Evolutionary conservation across 2,888 invertebrate species (phyloP).

Genomic region (Cantharis flavilabris): DNA sequence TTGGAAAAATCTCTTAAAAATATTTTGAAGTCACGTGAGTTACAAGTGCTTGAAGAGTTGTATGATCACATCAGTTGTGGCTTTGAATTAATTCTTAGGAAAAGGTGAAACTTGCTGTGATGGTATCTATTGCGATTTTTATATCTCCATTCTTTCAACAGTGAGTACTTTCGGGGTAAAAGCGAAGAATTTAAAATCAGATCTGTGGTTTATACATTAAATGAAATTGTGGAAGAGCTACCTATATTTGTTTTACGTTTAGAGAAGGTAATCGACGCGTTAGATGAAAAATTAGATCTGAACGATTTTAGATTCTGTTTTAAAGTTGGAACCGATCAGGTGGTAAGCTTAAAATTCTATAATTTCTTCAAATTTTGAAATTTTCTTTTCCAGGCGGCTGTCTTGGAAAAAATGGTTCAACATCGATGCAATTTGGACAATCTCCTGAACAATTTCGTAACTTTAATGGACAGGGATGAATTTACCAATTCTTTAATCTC

Average conservation of each 20-base stretch:
- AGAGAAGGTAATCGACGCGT: slow-evolving; percentile 64
- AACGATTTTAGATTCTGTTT: slow-evolving; percentile 67
- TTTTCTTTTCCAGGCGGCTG: slow-evolving; percentile 55
- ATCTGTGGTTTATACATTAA: slow-evolving; percentile 65
- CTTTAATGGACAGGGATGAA: slow-evolving; percentile 65
- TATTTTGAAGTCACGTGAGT: slow-evolving; percentile 60
- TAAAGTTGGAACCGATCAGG: slow-evolving; percentile 67
- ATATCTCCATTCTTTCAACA: slow-evolving; percentile 40
- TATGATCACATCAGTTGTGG: slow-evolving; percentile 61
- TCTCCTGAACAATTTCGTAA: slow-evolving; percentile 60
- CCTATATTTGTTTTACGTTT: slow-evolving; percentile 64
- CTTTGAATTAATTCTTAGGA: slow-evolving; percentile 59
- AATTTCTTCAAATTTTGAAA: slow-evolving; percentile 12
- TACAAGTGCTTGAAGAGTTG: slow-evolving; percentile 60
- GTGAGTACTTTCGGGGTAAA: slow-evolving; percentile 66
- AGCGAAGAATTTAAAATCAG: slow-evolving; percentile 63
- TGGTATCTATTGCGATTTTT: not conserved
- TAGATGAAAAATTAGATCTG: slow-evolving; percentile 67
- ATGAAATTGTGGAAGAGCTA: slow-evolving; percentile 66
- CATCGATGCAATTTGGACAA: slow-evolving; percentile 59
- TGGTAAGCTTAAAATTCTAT: slow-evolving; percentile 56
- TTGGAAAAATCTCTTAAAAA: slow-evolving; percentile 47
- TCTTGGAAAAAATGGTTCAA: slow-evolving; percentile 57
- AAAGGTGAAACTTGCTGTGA: slow-evolving; percentile 57
- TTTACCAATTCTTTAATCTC: slow-evolving; percentile 64